Base-by-base conservation (phyloP, 2,797 vertebrate species). In the Pseudomugil gertrudae region DNA sequence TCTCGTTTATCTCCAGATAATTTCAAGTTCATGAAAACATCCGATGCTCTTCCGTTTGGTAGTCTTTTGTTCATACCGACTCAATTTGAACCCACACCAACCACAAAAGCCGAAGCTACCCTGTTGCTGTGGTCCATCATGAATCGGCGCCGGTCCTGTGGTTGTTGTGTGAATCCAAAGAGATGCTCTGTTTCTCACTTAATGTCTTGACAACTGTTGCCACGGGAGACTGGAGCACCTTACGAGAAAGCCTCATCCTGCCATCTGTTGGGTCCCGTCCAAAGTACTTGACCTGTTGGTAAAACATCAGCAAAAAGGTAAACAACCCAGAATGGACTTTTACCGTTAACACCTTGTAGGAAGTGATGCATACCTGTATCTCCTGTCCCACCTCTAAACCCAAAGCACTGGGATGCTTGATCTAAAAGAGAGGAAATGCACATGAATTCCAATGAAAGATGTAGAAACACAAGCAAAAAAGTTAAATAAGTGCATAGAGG, bases 181-280 rank as follows among this genome's bases (percentile, higher is more conserved):
- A 93, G 87, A 99, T 96, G 80, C 95, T 96, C 83, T 93, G 94
- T 76, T 90, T 97, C 35, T 98, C 96, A 53, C 81, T 95, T 1
- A 99, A 76, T 8, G 93, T 98, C 93, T 91, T 98, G 59, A 96
- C 89, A 1, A 92, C 47, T 8, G 89, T 80, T 13, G 93, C 92
- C 57, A 89, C 93, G 3, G 96, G 95, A 63, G 96, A 94, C 74
- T 95, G 96, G 4, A 99, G 96, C 5, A 99, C 95, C 92, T 99
- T 99, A 1, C 98, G 93, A 0, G 98, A 99, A 29, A 99, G 93
- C 68, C 98, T 95, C 97, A 99, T 98, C 80, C 98, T 94, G 55
- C 98, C 98, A 15, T 99, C 97, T 11, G 95, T 97, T 9, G 98
- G 98, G 84, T 99, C 98, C 5, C 97, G 95, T 63, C 98, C 98